phyloP scores from a whole-genome alignment of 2,888 invertebrate species.

The Gonocerus acuteangulatus region DNA sequence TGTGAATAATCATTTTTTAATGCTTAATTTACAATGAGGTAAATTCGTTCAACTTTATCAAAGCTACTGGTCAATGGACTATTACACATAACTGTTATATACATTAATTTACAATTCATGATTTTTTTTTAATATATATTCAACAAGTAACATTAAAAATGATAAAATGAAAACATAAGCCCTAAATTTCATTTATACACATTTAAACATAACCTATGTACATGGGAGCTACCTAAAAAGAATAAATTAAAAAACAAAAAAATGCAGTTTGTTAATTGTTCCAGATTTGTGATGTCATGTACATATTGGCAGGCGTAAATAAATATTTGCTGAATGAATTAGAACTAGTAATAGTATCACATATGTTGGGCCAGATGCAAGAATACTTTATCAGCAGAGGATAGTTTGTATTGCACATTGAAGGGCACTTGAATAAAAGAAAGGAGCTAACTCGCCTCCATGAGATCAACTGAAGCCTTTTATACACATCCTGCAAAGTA shows the following conservation, averaged over 20 bases:
- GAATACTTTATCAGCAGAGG: neutral
- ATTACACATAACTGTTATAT: neutral
- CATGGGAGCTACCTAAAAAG: neutral
- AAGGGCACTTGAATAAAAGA: constrained; percentile 15
- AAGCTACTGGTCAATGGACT: constrained; percentile 18
- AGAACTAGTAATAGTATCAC: constrained; percentile 17
- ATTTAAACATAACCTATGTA: no score
- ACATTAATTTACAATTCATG: constrained; percentile 4
- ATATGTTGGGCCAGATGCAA: constrained; percentile 15
- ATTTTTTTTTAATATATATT: neutral
- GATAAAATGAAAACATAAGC: no score
- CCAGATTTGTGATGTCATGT: neutral
- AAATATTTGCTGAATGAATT: constrained; percentile 11
- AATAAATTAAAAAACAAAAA: neutral
- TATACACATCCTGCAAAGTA: neutral
- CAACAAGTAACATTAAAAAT: constrained; percentile 14
- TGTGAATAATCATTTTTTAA: neutral
- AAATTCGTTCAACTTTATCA: constrained; percentile 11
- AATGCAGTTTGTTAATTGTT: neutral
- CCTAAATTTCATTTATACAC: neutral
- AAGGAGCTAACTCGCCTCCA: constrained; percentile 2
- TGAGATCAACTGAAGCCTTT: constrained; percentile 18
- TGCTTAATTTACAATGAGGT: constrained; percentile 3
- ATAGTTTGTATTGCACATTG: constrained; percentile 7
- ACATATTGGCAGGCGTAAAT: neutral